These are phyloP conservation scores for Acanthococcus lagerstroemiae DNA, from an alignment of 2,888 invertebrate species.

Conservation along the genomic window DNA sequence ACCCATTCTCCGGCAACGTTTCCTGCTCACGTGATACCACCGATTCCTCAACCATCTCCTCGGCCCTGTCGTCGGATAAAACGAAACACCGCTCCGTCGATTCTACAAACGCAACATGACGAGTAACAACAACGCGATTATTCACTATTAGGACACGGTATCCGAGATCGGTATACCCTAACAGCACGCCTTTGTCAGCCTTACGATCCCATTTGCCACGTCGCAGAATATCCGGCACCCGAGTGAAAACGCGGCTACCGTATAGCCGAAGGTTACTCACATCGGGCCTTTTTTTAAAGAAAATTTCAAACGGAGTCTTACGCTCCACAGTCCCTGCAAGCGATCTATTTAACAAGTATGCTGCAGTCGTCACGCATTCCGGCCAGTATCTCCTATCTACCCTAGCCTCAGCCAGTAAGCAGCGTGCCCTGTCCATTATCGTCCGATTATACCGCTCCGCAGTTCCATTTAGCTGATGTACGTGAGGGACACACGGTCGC, in stretches of 20 bases:
- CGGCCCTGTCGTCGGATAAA: too few species aligned
- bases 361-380: conserved; percentile 11
- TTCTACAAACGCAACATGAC: too few species aligned
- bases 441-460: conserved; percentile 29
- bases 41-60: too few species aligned
- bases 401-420: conserved; percentile 3
- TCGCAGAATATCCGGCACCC: conserved; percentile 37
- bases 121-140: not conserved
- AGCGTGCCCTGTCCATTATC: conserved; percentile 8
- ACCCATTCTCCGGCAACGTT: too few species aligned
- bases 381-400: conserved; percentile 25
- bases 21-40: too few species aligned
- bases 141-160: not conserved
- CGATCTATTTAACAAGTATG: conserved; percentile 27
- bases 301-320: conserved; percentile 38
- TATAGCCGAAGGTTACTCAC: conserved; percentile 38
- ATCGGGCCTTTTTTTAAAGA: conserved; percentile 38
- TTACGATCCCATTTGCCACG: conserved; percentile 30
- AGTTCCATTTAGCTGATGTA: conserved; percentile 28
- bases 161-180: conserved; percentile 1
- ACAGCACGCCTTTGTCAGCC: not conserved
- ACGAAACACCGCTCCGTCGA: too few species aligned
- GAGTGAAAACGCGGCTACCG: conserved; percentile 38
- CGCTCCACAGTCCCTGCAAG: conserved; percentile 32
- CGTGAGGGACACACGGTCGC: conserved; percentile 19